Evolutionary conservation across 2,888 invertebrate species (phyloP).

Genomic region (Bedellia somnulentella): DNA sequence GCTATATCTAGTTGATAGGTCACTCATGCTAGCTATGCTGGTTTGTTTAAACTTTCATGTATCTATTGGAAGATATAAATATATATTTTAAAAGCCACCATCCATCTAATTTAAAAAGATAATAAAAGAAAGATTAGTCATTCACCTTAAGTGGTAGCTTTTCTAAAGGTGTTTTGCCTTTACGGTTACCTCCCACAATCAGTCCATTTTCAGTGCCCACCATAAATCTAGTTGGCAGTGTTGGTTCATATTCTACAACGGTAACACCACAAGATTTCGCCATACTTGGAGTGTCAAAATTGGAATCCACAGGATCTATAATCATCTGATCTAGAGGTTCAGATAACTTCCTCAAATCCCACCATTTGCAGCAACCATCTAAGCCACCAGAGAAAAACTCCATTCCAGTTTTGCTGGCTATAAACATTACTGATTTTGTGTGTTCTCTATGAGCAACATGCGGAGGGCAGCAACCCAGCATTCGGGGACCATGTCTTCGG

Average conservation of each 20-base stretch:
- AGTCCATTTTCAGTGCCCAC: slow-evolving; percentile 69
- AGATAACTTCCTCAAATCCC: slow-evolving; percentile 70
- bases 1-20: too few relatives aligned
- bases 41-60: too few relatives aligned
- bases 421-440: slow-evolving; percentile 82
- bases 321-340: slow-evolving; percentile 67
- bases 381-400: slow-evolving; percentile 92
- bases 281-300: slow-evolving; percentile 51
- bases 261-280: slow-evolving; percentile 61
- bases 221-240: slow-evolving; percentile 74
- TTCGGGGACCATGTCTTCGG: slow-evolving; percentile 70
- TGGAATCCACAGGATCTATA: slow-evolving; percentile 64
- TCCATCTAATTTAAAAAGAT: background rate
- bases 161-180: slow-evolving; percentile 68
- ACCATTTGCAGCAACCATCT: slow-evolving; percentile 86
- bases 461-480: slow-evolving; percentile 70
- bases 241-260: slow-evolving; percentile 69
- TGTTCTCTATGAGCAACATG: slow-evolving; percentile 87
- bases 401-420: slow-evolving; percentile 87
- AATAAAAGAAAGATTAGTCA: background rate
- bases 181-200: slow-evolving; percentile 69
- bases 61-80: background rate
- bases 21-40: too few relatives aligned
- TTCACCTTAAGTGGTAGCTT: slow-evolving; percentile 61
- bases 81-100: background rate